Percentiles rank a stretch among this genome's conserved stretches.
Evolutionary conservation across 1,140 invertebrate species (phyloP).

Genomic region (Tribolium castaneum): DNA sequence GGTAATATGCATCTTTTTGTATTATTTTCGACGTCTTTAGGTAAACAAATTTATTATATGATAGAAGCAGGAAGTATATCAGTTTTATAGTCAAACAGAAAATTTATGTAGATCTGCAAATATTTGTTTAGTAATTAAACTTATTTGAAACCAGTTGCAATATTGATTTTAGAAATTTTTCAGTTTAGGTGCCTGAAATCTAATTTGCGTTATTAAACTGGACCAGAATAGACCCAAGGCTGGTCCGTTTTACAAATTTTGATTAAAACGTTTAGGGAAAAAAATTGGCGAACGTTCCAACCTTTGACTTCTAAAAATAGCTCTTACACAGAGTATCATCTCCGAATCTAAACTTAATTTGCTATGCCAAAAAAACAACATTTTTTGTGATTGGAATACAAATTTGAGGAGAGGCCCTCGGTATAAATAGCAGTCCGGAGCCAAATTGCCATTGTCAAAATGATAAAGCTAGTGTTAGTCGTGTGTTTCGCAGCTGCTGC

Average conservation of each 20-base stretch:
- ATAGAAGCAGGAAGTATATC: background rate
- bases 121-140: constrained; percentile 14
- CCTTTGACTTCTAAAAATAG: constrained; percentile 18
- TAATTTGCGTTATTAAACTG: background rate
- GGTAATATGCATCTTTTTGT: too few relatives aligned
- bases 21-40: too few relatives aligned
- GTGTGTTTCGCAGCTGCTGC: background rate
- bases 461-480: background rate
- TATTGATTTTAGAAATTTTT: constrained; percentile 13
- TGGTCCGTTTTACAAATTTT: background rate
- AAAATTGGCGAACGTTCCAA: background rate
- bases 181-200: background rate
- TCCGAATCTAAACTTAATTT: background rate
- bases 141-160: background rate
- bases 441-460: background rate
- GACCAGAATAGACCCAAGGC: background rate
- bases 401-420: background rate
- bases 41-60: background rate
- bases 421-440: constrained; percentile 10
- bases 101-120: background rate
- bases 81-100: background rate
- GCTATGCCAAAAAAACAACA: constrained; percentile 9
- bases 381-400: background rate
- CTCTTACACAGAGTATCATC: background rate
- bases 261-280: background rate